phyloP scores from a whole-genome alignment of 2,113 vertebrate genomes.

The Prietella phreatophila region DNA sequence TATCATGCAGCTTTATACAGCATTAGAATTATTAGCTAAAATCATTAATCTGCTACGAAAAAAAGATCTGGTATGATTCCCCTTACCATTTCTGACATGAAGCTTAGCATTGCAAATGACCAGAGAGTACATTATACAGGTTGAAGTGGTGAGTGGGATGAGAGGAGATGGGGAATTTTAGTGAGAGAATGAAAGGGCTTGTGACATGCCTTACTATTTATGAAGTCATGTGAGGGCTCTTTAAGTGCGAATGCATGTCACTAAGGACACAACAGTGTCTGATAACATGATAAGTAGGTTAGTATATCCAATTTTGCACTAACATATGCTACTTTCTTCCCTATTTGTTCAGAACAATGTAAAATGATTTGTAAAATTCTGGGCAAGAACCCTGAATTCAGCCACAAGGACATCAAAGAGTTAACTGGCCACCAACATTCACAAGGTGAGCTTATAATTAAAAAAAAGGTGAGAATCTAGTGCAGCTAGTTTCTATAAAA shows the following conservation, averaged over 20 bases:
- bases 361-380: neutral
- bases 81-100: constrained; percentile 47
- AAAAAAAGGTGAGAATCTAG: neutral
- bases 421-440: neutral
- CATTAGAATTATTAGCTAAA: constrained; percentile 65
- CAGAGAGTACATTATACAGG: constrained; percentile 50
- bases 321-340: constrained; percentile 58
- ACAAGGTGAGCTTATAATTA: neutral
- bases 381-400: neutral
- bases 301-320: constrained; percentile 59
- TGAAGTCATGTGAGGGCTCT: constrained; percentile 52
- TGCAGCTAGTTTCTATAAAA: neutral
- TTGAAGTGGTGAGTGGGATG: constrained; percentile 29
- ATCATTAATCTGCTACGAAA: constrained; percentile 61
- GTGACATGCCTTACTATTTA: constrained; percentile 58
- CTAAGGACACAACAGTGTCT: constrained; percentile 59
- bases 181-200: neutral
- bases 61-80: constrained; percentile 40
- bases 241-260: constrained; percentile 55
- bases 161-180: constrained; percentile 41
- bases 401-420: neutral
- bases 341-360: constrained; percentile 50
- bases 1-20: constrained; percentile 59
- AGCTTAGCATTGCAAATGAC: constrained; percentile 66
- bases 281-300: constrained; percentile 61